Base-by-base conservation (phyloP, 1,140 invertebrate genomes). In the Pollicipes pollicipes region DNA sequence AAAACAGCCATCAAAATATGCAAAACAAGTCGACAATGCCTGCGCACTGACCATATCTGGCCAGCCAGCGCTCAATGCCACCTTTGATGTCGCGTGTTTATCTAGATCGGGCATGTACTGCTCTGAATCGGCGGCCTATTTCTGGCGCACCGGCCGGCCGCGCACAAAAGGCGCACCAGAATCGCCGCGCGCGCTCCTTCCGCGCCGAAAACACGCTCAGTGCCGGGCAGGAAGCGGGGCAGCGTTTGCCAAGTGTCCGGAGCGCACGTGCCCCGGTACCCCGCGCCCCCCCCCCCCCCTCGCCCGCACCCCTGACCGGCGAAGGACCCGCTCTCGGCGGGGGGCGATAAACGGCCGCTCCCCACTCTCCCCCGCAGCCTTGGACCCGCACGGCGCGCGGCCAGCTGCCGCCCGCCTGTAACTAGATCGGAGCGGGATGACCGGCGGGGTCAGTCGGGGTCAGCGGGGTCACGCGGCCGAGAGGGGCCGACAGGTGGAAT, bases 1-100 rank as follows among this genome's bases (percentile, higher is more conserved):
- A 58, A 58, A 58, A 58, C 45, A 58, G 24, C 45, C 45, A 58
- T 58, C 45, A 58, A 58, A 58, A 58, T 58, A 58, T 58, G 45
- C 45, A 58, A 58, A 58, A 58, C 45, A 58, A 58, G 45, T 58
- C 45, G 45, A 58, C 45, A 58, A 58, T 58, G 45, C 13, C 21
- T 24, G 45, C 45, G 45, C 45, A 58, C 45, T 58, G 45, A 58
- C 45, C 45, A 58, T 58, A 58, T 58, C 45, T 58, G 45, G 45
- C 45, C 45, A 21, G 45, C 13, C 21, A 21, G 45, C 45, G 45
- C 45, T 58, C 13, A 58, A 58, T 58, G 45, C 45, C 45, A 58
- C 45, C 45, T 58, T 58, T 58, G 45, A 58, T 58, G 45, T 21
- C 2, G 45, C 45, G 13, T 58, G 45, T 58, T 58, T 58, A 58